These are phyloP conservation scores for Caenorhabditis wallacei DNA, from an alignment of 2,888 invertebrate genomes.

Conservation along the genomic window DNA sequence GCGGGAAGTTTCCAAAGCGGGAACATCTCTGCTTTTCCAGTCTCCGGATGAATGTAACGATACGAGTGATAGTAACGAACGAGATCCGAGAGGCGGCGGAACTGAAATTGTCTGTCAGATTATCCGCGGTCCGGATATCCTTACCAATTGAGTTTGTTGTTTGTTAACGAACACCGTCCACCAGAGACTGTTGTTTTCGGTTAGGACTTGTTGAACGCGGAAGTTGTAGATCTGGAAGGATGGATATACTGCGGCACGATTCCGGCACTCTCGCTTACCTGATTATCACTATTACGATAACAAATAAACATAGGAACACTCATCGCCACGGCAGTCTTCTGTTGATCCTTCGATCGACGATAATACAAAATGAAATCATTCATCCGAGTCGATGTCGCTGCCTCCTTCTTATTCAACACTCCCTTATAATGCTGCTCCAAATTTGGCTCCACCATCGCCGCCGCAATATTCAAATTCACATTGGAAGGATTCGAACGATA, in stretches of 20 bases:
- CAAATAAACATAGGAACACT: constrained; percentile 55
- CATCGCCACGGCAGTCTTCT: constrained; percentile 10
- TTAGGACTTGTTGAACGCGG: constrained; percentile 57
- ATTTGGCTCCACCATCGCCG: constrained; percentile 46
- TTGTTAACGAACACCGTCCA: constrained; percentile 65
- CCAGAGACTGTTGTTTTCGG: constrained; percentile 61
- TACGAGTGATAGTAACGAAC: constrained; percentile 62
- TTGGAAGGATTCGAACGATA: constrained; percentile 8
- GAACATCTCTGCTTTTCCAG: constrained; percentile 48
- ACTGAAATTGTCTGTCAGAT: constrained; percentile 48
- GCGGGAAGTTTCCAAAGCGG: constrained; percentile 43
- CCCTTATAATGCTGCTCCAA: constrained; percentile 59
- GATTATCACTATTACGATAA: constrained; percentile 51
- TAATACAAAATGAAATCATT: constrained; percentile 62
- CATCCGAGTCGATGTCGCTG: constrained; percentile 29
- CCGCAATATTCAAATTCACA: constrained; percentile 43
- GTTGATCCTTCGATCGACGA: constrained; percentile 47
- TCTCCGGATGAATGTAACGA: constrained; percentile 55
- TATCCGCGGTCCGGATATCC: not conserved
- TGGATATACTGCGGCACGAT: too few relatives aligned
- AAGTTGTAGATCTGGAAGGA: constrained; percentile 54
- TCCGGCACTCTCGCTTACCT: too few relatives aligned
- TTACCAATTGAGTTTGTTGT: constrained; percentile 52
- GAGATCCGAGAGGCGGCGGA: constrained; percentile 56
- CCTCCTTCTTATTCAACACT: constrained; percentile 60